phyloP scores from a whole-genome alignment of 2,113 vertebrate species.

The Astur gentilis region DNA sequence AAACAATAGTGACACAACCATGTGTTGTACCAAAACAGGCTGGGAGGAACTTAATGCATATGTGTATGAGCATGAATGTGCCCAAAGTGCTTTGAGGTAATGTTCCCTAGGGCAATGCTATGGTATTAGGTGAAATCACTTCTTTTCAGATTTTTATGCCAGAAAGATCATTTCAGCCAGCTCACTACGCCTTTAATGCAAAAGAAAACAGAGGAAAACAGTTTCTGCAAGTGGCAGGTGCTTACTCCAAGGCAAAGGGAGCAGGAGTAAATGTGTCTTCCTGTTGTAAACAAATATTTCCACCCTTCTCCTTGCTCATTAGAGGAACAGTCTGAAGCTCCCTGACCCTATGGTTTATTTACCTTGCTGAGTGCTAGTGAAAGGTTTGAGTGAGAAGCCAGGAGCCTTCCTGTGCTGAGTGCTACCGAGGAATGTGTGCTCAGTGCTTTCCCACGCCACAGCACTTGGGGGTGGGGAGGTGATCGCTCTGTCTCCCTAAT shows the following conservation, averaged over 20 bases:
- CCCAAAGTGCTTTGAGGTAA: not conserved
- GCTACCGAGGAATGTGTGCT: slow-evolving; percentile 38
- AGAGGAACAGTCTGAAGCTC: not conserved
- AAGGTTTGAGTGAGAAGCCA: slow-evolving; percentile 38
- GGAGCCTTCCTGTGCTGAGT: slow-evolving; percentile 57
- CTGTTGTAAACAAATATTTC: slow-evolving; percentile 17
- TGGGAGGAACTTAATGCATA: not conserved
- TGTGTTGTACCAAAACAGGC: not conserved
- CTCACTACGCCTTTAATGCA: not conserved
- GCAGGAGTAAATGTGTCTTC: not conserved
- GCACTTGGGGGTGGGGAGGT: not conserved
- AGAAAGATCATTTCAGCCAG: not conserved
- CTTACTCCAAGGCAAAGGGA: not conserved
- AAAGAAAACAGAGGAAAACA: not conserved
- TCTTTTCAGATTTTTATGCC: not conserved
- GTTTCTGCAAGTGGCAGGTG: slow-evolving; percentile 15
- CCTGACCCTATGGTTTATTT: slow-evolving; percentile 51
- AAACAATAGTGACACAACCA: not conserved
- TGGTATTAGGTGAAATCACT: not conserved
- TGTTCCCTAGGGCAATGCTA: not conserved
- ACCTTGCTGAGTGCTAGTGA: slow-evolving; percentile 61
- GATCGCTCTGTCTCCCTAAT: not conserved
- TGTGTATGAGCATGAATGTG: not conserved
- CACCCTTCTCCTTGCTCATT: not conserved
- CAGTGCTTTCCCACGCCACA: slow-evolving; percentile 22